phyloP scores from a whole-genome alignment of 2,797 vertebrate genomes.

The Micrastur ruficollis region DNA sequence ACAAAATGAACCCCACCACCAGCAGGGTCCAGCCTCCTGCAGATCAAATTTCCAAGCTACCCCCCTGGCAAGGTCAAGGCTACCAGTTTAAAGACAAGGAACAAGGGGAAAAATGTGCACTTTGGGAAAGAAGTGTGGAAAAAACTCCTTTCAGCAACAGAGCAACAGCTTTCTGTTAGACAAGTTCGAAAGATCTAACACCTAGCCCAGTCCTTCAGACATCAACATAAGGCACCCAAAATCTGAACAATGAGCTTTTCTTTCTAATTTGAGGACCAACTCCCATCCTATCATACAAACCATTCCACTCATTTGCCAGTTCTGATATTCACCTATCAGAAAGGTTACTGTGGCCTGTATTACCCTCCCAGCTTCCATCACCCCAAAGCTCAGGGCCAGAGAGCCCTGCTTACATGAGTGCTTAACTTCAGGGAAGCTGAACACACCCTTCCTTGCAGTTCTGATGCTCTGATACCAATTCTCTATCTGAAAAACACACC shows the following conservation, averaged over 20 bases:
- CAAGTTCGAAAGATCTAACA: neutral
- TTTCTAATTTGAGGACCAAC: neutral
- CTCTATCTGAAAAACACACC: neutral
- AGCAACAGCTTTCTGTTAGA: neutral
- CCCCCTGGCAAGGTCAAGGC: neutral
- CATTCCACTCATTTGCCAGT: neutral
- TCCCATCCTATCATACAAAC: neutral
- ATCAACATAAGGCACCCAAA: neutral
- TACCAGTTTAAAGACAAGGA: neutral
- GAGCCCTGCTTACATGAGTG: neutral
- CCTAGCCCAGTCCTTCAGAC: neutral
- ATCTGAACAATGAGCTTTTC: neutral
- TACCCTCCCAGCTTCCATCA: neutral
- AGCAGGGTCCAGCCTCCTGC: neutral
- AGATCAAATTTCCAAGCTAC: neutral
- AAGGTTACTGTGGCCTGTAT: neutral
- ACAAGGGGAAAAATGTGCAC: accelerated
- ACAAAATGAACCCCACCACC: neutral
- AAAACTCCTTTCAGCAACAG: neutral
- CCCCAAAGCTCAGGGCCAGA: neutral
- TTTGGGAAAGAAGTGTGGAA: neutral
- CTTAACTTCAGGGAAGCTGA: neutral
- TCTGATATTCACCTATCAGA: neutral
- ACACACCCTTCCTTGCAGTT: neutral
- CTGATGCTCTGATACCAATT: neutral